Evolutionary conservation across 2,888 invertebrate genomes (phyloP).

Genomic region (Melanophora roralis): DNA sequence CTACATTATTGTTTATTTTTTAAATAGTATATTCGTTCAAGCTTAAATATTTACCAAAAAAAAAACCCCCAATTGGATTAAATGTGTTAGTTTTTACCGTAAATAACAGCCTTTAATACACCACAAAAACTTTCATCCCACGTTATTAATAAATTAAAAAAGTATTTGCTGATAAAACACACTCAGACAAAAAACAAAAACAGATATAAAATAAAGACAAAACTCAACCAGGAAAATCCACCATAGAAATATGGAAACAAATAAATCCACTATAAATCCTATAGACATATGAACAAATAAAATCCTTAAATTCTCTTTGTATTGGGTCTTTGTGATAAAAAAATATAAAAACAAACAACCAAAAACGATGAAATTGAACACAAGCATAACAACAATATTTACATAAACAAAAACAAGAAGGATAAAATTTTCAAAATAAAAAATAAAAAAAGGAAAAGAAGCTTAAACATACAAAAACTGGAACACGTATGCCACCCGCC

Average conservation of each 20-base stretch:
- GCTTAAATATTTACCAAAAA: constrained; percentile 14
- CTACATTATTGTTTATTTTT: too few relatives aligned
- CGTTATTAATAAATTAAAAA: constrained; percentile 40
- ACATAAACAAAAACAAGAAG: too few relatives aligned
- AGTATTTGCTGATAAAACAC: constrained; percentile 5
- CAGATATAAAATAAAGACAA: neutral
- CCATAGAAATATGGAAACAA: constrained; percentile 49
- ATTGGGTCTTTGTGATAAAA: neutral
- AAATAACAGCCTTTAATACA: constrained; percentile 9
- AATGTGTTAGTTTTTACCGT: neutral
- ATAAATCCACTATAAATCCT: constrained; percentile 58
- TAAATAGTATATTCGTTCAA: too few relatives aligned
- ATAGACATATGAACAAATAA: constrained; percentile 49
- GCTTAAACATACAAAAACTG: neutral
- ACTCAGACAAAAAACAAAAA: neutral
- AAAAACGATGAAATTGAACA: constrained; percentile 3
- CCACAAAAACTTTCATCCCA: constrained; percentile 34
- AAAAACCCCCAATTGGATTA: constrained; percentile 25
- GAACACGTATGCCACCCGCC: constrained; percentile 5
- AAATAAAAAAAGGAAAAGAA: constrained; percentile 1
- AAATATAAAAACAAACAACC: neutral
- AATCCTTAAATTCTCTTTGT: constrained; percentile 35
- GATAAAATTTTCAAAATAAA: neutral
- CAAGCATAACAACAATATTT: too few relatives aligned
- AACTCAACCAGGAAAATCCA: constrained; percentile 34